Conservation (phyloP, 2,797 vertebrate genomes). For the Enoplosus armatus region DNA sequence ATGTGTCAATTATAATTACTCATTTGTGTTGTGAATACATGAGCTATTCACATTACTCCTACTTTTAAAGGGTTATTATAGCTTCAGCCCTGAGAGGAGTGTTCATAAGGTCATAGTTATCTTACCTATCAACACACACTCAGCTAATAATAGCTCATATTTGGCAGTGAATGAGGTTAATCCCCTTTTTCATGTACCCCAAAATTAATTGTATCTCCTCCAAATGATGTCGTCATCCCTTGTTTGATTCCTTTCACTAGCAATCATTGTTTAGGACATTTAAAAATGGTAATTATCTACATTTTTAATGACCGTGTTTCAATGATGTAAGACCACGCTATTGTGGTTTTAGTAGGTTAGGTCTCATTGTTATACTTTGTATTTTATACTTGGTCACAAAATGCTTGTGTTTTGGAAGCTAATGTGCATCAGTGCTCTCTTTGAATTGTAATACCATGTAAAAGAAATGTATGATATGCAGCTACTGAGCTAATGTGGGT, state of each 20-base stretch:
- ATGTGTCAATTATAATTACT: background rate
- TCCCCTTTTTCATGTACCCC: background rate
- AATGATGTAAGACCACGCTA: background rate
- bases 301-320: background rate
- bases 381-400: background rate
- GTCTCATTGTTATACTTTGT: conserved; percentile 12
- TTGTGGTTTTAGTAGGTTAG: background rate
- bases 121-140: background rate
- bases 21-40: background rate
- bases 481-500: background rate
- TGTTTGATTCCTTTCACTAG: conserved; percentile 8
- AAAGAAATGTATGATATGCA: background rate
- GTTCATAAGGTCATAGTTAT: background rate
- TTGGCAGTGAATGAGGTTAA: background rate
- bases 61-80: background rate
- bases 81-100: too few species aligned
- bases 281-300: background rate
- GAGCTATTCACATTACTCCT: background rate
- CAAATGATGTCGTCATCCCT: conserved; percentile 2
- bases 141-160: background rate
- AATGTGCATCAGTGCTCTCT: background rate
- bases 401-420: background rate
- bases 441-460: background rate
- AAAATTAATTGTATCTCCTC: background rate
- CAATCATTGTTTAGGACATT: background rate